Evolutionary conservation across 2,113 vertebrate genomes (phyloP), one percentile per base, ranked within the genome.

Genomic region (Rousettus leschenaultii): DNA sequence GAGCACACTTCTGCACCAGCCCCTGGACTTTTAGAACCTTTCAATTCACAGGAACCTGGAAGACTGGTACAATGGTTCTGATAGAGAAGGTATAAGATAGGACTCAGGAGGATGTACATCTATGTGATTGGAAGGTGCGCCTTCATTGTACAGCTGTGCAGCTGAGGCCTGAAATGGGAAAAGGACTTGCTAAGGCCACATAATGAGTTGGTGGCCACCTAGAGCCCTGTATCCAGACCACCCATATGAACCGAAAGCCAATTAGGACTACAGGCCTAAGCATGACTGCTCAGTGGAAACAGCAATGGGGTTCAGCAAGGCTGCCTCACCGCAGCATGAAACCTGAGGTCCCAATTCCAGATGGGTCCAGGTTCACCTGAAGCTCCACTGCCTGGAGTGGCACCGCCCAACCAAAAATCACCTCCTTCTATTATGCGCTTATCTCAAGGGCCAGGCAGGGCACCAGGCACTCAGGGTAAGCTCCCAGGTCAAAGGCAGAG

Each of bases 401-500:
- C 57, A 35, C 12, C n/a, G 35, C 65, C 63, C 28, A 5, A 1
- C 65, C 65, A 63, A 45, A 74, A 43, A 33, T 53, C 35, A 26
- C 55, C 30, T 22, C 77, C 33, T 63, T 21, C 65, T 71, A 9
- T 15, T 70, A 18, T 13, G 13, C 18, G 9, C 57, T 9, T 11
- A 12, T 38, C 28, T 5, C 65, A 26, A 65, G 43, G 40, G 55
- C 51, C 7, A 9, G 51, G 11, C 38, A 2, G 0, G 30, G 38
- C 48, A 26, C 38, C 18, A 6, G 53, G 3, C 28, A n/a, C 22
- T 4, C 0, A 0, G 12, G 51, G 15, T 12, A 59, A 6, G 15
- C 77, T 53, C 14, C 28, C 53, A 26, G 10, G 43, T 82, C n/a
- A 18, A 82, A 77, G 68, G 65, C 38, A 24, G 57, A 90, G 79